A percentile compares a stretch with the other conserved stretches of the same genome.
phyloP scores from a whole-genome alignment of 2,797 vertebrate genomes.

The Acridotheres tristis region DNA sequence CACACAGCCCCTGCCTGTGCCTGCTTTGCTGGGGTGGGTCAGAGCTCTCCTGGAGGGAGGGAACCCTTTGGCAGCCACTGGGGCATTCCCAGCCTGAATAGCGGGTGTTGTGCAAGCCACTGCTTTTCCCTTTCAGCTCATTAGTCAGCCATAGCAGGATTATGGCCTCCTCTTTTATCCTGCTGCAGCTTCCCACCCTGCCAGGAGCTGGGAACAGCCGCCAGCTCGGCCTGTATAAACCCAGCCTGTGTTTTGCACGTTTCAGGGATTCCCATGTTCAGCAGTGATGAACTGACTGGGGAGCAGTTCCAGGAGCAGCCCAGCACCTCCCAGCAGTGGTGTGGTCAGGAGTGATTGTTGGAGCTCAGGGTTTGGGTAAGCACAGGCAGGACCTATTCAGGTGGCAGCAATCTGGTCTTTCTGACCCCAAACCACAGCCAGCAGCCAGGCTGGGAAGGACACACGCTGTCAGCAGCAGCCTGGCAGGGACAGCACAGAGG shows the following conservation, averaged over 20 bases:
- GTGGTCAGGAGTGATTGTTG: rapidly evolving
- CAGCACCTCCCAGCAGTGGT: not conserved
- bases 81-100: not conserved
- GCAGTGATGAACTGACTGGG: not conserved
- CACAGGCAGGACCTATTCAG: not conserved
- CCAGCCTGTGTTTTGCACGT: not conserved
- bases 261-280: rapidly evolving
- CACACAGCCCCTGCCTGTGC: not conserved
- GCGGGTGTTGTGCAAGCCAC: not conserved
- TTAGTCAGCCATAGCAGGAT: not conserved
- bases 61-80: not conserved
- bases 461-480: not conserved
- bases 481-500: not conserved
- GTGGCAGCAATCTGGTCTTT: not conserved
- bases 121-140: not conserved
- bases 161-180: not conserved
- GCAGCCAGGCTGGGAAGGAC: not conserved
- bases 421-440: not conserved
- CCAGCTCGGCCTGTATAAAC: rapidly evolving
- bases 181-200: not conserved
- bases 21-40: not conserved
- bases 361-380: not conserved
- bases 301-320: not conserved
- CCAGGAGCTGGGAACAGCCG: not conserved
- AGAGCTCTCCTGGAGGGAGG: not conserved